Evolutionary conservation across 2,113 vertebrate genomes (phyloP), one percentile per base, ranked within the genome.

Genomic region (Helogale parvula): DNA sequence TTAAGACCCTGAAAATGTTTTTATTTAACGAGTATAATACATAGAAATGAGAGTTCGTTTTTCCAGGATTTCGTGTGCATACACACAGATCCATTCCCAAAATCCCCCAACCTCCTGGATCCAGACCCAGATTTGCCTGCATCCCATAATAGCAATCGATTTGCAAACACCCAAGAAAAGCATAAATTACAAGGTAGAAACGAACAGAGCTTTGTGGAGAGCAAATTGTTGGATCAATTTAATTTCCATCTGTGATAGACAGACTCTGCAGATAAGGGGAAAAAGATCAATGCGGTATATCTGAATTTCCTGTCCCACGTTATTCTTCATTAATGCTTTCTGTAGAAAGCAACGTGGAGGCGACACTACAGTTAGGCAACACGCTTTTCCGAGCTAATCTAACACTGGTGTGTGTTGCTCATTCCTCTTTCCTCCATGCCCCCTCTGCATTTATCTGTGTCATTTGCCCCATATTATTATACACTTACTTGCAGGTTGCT

Each of bases 121-220:
- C 81, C 76, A 33, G 33, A 95, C 96, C 98, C 96, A 98, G 97
- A 96, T 97, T 77, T 96, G 71, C 90, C 97, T 96, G 60, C 93
- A 96, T 98, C 92, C 96, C 97, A 97, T 98, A 98, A 98, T 93
- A 97, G 97, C 94, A 96, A 98, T 98, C 88, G 97, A 98, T 97
- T 94, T 94, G 97, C 96, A 97, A 98, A 97, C 96, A 96, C 96
- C 96, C 92, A 97, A 95, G 96, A 97, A 97, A 89, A 95, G 97
- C 95, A 97, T 96, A 98, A 95, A 98, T 98, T 98, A 97, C 97
- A 97, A 96, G 96, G 97, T 95, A 97, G 96, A 96, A 97, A 96
- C 93, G 90, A 98, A 95, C 68, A 92, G 83, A 95, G 79, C 95
- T 98, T 97, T 96, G 96, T 95, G 94, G 93, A 95, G 77, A 98